Evolutionary conservation across 2,113 vertebrate species (phyloP), one percentile per base, ranked within the genome.

Genomic region (Ammodytes dubius): DNA sequence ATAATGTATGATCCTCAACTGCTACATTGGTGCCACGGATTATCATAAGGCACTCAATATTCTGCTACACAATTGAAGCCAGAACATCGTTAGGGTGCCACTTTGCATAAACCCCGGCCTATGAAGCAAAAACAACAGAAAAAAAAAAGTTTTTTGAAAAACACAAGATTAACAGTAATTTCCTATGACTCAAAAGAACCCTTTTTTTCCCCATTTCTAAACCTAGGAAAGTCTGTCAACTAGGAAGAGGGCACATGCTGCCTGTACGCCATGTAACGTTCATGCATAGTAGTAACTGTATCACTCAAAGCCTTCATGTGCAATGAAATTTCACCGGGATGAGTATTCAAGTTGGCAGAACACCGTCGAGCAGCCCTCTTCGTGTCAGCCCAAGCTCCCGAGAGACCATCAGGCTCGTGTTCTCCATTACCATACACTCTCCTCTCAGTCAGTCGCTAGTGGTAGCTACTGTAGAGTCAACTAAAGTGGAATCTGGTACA

Each of bases 1-100:
- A 94, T 94, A 91, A 93, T 92, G 91, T 65, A 92, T 89, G 87
- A 91, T 77, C 77, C 84, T 88, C 81, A 75, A 85, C 66, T 81
- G 60, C 84, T 59, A 78, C 74, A 74, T 27, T 79, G 83, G 64
- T 84, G 79, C 82, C 70, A 74, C 13, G 52, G 71, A 93, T 89
- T 87, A 88, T 83, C 86, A 89, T 85, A 82, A 77, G 50, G 81
- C 73, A 83, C 84, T 85, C 78, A 63, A 84, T 88, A 87, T 84
- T 81, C 64, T 39, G 75, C 84, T 53, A 67, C 74, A 74, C 47
- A 70, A 61, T 66, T 66, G 61, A 78, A 83, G 77, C 79, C 66
- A 73, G 74, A 84, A 90, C 77, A 85, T 64, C 12, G 70, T 66
- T 79, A 60, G 87, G 80, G 86, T 85, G 81, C 42, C 54, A 58